Evolutionary conservation across 2,888 invertebrate genomes (phyloP).

Genomic region (Zootermopsis nevadensis): DNA sequence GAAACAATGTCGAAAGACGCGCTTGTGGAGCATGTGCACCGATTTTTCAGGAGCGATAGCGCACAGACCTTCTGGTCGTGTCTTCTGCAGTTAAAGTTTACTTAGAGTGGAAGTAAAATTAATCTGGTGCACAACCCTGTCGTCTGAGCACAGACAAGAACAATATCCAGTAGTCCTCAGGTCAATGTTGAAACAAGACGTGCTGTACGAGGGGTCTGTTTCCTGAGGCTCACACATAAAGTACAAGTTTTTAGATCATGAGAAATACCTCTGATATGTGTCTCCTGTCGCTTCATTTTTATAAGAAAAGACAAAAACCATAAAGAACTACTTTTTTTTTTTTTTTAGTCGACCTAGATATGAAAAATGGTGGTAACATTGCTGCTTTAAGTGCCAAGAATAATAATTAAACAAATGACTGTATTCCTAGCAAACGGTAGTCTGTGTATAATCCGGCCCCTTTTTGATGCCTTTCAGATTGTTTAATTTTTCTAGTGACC

Average conservation of each 20-base stretch:
- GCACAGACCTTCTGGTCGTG: background rate
- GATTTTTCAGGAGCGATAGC: background rate
- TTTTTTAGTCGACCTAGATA: slow-evolving; percentile 36
- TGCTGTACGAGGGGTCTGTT: background rate
- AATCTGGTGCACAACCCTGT: slow-evolving; percentile 3
- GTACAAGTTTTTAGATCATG: slow-evolving; percentile 48
- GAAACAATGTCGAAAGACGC: background rate
- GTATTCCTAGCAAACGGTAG: slow-evolving; percentile 44
- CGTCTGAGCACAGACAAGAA: background rate
- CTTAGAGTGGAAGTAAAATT: background rate
- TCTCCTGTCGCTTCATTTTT: slow-evolving; percentile 30
- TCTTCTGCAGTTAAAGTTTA: background rate
- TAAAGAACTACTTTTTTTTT: too few species aligned
- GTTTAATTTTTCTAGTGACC: slow-evolving; percentile 49
- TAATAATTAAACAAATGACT: slow-evolving; percentile 43
- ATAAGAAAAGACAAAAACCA: slow-evolving; percentile 37
- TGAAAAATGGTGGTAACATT: slow-evolving; percentile 42
- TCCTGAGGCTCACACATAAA: slow-evolving; percentile 46
- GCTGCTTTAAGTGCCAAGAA: slow-evolving; percentile 48
- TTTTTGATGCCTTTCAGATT: slow-evolving; percentile 51
- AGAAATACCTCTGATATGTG: slow-evolving; percentile 43
- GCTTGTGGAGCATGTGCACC: background rate
- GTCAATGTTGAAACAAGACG: background rate
- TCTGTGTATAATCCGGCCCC: slow-evolving; percentile 50
- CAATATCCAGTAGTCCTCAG: slow-evolving; percentile 17